phyloP scores from a whole-genome alignment of 1,140 invertebrate species.

The Drosophila nannoptera region DNA sequence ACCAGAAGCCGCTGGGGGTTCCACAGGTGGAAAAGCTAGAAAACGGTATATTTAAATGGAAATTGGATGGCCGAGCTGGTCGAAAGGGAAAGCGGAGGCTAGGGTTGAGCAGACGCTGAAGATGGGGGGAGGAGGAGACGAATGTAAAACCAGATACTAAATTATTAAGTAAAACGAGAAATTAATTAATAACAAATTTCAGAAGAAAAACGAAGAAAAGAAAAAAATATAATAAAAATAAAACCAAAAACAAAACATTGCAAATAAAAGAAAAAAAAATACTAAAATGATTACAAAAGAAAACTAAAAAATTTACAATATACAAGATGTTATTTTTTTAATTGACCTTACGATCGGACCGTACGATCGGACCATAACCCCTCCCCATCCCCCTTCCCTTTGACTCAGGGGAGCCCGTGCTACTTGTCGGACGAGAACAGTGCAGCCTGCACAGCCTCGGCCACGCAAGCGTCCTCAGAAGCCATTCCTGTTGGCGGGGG shows the following conservation, averaged over 20 bases:
- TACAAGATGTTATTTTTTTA: too few species aligned
- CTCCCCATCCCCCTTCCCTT: too few species aligned
- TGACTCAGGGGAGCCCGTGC: too few species aligned
- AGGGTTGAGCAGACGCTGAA: constrained; percentile 23
- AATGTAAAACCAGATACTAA: constrained; percentile 40
- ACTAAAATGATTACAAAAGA: constrained; percentile 50
- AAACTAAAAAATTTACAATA: constrained; percentile 41
- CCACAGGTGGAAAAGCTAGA: neutral
- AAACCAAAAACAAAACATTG: constrained; percentile 37
- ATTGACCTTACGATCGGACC: too few species aligned
- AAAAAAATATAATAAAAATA: constrained; percentile 18
- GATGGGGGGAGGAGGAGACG: neutral
- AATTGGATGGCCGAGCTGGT: constrained; percentile 4
- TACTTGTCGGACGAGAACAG: constrained; percentile 14
- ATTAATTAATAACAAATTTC: constrained; percentile 44
- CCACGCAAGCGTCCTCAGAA: constrained; percentile 66
- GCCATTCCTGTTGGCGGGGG: constrained; percentile 54
- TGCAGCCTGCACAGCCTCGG: constrained; percentile 54
- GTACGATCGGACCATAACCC: too few species aligned
- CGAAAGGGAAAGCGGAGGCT: neutral
- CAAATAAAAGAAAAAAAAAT: constrained; percentile 39
- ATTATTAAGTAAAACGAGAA: constrained; percentile 46
- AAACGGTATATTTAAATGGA: constrained; percentile 13
- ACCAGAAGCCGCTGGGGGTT: constrained; percentile 31
- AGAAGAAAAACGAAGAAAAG: constrained; percentile 30